These are phyloP conservation scores for Cheumatopsyche charites DNA, from an alignment of 1,140 invertebrate species.

Conservation along the genomic window DNA sequence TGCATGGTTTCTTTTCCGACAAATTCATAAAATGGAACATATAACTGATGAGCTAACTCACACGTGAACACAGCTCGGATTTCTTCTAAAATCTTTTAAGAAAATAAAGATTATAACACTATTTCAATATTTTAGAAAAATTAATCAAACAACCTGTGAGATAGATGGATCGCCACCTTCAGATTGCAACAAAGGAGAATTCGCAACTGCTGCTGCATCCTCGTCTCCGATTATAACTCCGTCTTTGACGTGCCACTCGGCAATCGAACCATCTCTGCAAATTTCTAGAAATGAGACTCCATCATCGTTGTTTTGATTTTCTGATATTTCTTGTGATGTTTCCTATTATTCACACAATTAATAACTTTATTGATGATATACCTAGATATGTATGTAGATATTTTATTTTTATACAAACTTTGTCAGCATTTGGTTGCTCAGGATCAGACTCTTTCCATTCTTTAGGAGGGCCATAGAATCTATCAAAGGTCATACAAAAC, in stretches of 20 bases:
- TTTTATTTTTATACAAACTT: slow-evolving; percentile 28
- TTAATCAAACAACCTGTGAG: not conserved
- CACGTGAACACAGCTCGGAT: slow-evolving; percentile 80
- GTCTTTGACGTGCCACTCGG: slow-evolving; percentile 62
- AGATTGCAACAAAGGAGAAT: slow-evolving; percentile 48
- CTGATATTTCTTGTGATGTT: not conserved
- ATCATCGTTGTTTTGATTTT: slow-evolving; percentile 48
- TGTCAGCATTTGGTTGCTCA: slow-evolving; percentile 7
- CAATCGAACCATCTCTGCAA: slow-evolving; percentile 61
- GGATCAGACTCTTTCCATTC: slow-evolving; percentile 40
- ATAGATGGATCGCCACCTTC: not conserved
- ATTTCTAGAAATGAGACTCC: slow-evolving; percentile 60
- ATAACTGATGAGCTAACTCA: slow-evolving; percentile 82
- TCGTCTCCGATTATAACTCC: slow-evolving; percentile 56
- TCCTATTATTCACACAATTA: not conserved
- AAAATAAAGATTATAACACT: not conserved
- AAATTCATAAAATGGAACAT: slow-evolving; percentile 79
- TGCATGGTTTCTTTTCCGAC: slow-evolving; percentile 76
- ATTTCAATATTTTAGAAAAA: not conserved
- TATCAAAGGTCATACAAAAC: slow-evolving; percentile 89
- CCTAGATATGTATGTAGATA: too few species aligned
- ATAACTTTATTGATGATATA: too few species aligned
- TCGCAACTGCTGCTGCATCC: slow-evolving; percentile 48
- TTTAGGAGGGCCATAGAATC: slow-evolving; percentile 51
- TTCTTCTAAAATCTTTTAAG: slow-evolving; percentile 67